These are phyloP conservation scores for Hirudo medicinalis DNA, from an alignment of 1,140 invertebrate species.

Conservation along the genomic window DNA sequence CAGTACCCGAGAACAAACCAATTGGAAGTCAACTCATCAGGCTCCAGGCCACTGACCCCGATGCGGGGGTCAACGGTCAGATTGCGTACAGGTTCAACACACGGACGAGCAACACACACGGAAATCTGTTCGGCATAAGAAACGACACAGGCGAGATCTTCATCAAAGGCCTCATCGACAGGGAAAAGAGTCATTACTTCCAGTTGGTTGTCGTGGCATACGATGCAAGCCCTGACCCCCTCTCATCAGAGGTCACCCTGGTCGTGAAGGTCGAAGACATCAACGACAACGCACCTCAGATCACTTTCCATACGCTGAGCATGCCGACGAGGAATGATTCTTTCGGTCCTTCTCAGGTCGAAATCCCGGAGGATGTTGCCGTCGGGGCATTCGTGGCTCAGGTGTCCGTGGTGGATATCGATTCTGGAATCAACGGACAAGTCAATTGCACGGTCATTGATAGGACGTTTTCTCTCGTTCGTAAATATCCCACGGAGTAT, in stretches of 20 bases:
- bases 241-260: conserved; percentile 81
- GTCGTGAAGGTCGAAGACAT: conserved; percentile 59
- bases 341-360: neutral
- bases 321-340: neutral
- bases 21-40: conserved; percentile 43
- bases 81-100: conserved; percentile 29
- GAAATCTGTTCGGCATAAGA: conserved; percentile 10
- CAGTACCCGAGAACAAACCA: conserved; percentile 45
- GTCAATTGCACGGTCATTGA: conserved; percentile 22
- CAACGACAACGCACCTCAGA: conserved; percentile 57
- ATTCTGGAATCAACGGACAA: conserved; percentile 56
- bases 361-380: conserved; percentile 10
- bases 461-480: conserved; percentile 18
- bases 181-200: neutral
- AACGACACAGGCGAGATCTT: conserved; percentile 14
- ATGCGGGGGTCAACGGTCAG: conserved; percentile 61
- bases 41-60: conserved; percentile 61
- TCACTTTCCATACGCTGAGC: conserved; percentile 51
- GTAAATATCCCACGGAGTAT: conserved; percentile 15
- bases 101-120: conserved; percentile 8
- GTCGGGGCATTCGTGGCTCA: conserved; percentile 17
- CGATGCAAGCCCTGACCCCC: conserved; percentile 31
- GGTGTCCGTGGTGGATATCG: conserved; percentile 12
- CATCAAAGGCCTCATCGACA: conserved; percentile 9
- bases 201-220: conserved; percentile 4